These are phyloP conservation scores for Zosterops pallidus DNA, from an alignment of 2,113 vertebrate genomes.

Conservation along the genomic window DNA sequence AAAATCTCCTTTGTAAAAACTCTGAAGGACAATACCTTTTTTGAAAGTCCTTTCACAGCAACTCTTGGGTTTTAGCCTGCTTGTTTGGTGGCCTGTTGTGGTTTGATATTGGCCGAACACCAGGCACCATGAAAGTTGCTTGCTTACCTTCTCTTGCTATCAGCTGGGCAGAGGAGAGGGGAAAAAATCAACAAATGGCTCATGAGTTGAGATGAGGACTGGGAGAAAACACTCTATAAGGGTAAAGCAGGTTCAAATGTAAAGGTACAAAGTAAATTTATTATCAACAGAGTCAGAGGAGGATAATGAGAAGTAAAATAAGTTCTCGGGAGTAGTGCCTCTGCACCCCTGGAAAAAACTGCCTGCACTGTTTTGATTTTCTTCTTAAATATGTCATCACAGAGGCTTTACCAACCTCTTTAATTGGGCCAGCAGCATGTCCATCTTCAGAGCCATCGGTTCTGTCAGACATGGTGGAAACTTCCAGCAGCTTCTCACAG, in stretches of 20 bases:
- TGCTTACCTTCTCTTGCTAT: background rate
- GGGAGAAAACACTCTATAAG: background rate
- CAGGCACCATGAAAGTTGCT: background rate
- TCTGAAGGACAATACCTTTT: background rate
- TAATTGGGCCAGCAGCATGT: background rate
- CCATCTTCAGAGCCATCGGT: background rate
- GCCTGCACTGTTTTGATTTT: background rate
- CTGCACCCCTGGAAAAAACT: background rate
- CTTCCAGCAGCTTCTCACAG: background rate
- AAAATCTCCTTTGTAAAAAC: background rate
- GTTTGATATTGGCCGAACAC: background rate
- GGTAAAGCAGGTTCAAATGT: background rate
- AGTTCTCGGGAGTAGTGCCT: background rate
- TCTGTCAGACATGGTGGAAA: background rate
- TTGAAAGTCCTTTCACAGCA: background rate
- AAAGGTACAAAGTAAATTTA: background rate
- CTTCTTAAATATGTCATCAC: background rate
- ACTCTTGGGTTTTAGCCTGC: background rate
- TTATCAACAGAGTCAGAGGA: background rate
- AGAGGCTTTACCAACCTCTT: background rate
- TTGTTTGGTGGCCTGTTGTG: accelerated
- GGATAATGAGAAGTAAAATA: background rate
- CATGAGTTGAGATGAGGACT: background rate
- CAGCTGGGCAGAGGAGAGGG: background rate
- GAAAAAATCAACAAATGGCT: background rate